Conservation (phyloP, 2,113 vertebrate species). For the Vulpes vulpes region DNA sequence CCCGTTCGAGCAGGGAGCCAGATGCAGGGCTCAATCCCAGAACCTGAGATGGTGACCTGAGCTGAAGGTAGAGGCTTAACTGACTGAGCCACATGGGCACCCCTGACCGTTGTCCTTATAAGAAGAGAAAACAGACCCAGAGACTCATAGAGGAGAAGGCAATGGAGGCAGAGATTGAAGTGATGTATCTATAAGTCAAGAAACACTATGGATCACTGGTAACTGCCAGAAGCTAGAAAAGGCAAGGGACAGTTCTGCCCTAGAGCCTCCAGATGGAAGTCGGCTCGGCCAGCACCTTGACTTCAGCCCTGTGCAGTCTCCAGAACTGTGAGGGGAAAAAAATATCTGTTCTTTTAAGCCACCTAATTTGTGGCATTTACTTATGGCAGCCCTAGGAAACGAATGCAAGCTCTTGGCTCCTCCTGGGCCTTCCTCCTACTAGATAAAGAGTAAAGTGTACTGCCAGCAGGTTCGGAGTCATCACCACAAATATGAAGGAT, state of each 20-base stretch:
- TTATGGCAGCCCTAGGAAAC: background rate
- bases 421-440: background rate
- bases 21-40: background rate
- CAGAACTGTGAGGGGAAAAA: background rate
- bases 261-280: background rate
- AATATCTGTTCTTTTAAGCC: background rate
- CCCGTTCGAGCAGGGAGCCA: background rate
- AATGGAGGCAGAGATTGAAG: background rate
- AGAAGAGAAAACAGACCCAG: background rate
- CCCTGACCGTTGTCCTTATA: background rate
- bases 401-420: background rate
- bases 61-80: background rate
- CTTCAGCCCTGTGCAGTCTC: background rate
- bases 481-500: background rate
- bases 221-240: background rate
- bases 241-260: background rate
- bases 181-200: background rate
- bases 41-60: background rate
- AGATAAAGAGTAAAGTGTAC: background rate
- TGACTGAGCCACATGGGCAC: background rate
- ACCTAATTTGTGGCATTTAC: background rate
- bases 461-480: no score
- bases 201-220: background rate
- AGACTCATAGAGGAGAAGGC: fast-evolving
- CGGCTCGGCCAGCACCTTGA: background rate